Percentiles rank a stretch among this genome's conserved stretches.
Evolutionary conservation across 2,888 invertebrate species (phyloP).

Genomic region (Harpagoxenus sublaevis): DNA sequence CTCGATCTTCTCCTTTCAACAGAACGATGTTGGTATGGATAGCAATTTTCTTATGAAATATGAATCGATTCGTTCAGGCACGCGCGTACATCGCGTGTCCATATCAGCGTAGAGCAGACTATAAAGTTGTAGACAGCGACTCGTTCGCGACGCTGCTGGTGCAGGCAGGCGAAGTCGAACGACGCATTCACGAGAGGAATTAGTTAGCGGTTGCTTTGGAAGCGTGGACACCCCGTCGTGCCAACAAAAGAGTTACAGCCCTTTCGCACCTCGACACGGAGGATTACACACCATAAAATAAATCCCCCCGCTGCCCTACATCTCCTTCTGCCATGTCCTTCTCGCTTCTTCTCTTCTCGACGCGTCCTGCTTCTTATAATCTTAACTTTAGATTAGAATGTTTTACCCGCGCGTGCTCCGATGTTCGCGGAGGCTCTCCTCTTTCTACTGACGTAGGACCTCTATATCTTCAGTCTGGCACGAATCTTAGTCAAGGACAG

Average conservation of each 20-base stretch:
- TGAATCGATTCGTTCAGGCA: constrained; percentile 33
- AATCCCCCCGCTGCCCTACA: constrained; percentile 75
- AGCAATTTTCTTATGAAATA: constrained; percentile 38
- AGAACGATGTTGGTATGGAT: neutral
- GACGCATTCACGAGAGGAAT: constrained; percentile 79
- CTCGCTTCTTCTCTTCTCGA: constrained; percentile 21
- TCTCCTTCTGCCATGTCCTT: neutral
- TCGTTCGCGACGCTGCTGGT: constrained; percentile 21
- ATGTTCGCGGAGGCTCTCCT: constrained; percentile 63
- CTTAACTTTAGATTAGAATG: constrained; percentile 82
- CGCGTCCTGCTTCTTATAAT: constrained; percentile 68
- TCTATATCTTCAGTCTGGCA: constrained; percentile 49
- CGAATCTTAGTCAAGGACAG: constrained; percentile 66
- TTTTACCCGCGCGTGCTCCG: constrained; percentile 79
- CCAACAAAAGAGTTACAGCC: constrained; percentile 84
- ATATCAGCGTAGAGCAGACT: neutral
- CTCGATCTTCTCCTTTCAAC: neutral
- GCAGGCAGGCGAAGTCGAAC: constrained; percentile 37
- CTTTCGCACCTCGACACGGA: constrained; percentile 85
- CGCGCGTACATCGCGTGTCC: constrained; percentile 12
- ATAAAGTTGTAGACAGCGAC: neutral
- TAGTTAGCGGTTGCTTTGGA: constrained; percentile 83
- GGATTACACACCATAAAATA: constrained; percentile 85
- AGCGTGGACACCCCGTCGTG: constrained; percentile 82
- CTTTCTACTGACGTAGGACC: constrained; percentile 33